Evolutionary conservation across 2,888 invertebrate species (phyloP).

Genomic region (Cosmia trapezina): DNA sequence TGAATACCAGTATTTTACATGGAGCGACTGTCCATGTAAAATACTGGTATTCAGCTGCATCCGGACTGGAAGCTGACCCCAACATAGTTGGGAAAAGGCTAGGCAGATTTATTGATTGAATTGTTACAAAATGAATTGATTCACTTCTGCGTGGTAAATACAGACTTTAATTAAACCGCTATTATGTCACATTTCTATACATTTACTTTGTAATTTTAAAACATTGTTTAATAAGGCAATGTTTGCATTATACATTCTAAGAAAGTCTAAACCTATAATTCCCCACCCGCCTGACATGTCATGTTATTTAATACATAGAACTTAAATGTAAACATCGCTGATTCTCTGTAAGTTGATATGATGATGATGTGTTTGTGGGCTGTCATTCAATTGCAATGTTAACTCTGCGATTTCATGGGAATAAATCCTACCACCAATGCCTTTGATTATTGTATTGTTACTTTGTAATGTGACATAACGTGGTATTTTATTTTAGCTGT

Average conservation of each 20-base stretch:
- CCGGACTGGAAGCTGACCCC: no score
- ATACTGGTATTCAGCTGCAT: no score
- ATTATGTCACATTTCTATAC: neutral
- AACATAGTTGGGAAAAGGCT: no score
- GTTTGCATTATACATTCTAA: constrained; percentile 5
- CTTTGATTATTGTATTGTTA: constrained; percentile 12
- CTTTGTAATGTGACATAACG: neutral
- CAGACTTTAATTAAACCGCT: neutral
- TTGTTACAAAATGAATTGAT: neutral
- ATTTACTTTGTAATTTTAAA: neutral
- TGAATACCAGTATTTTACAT: no score
- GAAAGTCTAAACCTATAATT: constrained; percentile 2
- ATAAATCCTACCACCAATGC: constrained; percentile 6
- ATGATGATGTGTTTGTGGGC: neutral
- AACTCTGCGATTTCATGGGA: neutral
- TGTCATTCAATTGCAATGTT: neutral
- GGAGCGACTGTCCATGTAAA: no score
- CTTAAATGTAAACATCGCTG: constrained; percentile 4
- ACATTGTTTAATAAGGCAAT: neutral
- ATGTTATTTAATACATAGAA: constrained; percentile 3
- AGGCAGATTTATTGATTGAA: no score
- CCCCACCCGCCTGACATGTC: constrained; percentile 9
- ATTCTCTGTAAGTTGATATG: neutral
- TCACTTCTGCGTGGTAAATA: neutral
- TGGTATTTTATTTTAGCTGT: neutral